Conservation (phyloP, 2,888 invertebrate species). For the Drosophila niveifrons region DNA sequence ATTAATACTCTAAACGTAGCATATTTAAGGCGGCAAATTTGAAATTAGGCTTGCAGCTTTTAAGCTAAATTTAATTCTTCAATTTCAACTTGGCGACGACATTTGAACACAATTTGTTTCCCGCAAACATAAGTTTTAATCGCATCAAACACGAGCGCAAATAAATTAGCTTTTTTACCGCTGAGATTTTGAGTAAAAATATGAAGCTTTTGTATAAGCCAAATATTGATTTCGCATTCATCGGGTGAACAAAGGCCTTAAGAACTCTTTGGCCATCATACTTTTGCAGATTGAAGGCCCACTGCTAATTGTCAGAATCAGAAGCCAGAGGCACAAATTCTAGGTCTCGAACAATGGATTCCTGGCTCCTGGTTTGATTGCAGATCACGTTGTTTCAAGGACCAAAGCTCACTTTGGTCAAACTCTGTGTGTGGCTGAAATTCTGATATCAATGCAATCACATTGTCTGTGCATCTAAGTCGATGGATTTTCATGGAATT, state of each 20-base stretch:
- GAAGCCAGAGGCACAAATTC: not conserved
- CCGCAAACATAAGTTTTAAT: not conserved
- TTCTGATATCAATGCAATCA: slow-evolving; percentile 2
- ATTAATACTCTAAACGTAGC: not conserved
- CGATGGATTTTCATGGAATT: not conserved
- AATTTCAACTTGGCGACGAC: not conserved
- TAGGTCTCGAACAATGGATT: not conserved
- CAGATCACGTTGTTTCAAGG: not conserved
- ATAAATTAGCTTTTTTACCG: too few relatives aligned
- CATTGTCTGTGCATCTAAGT: slow-evolving; percentile 11
- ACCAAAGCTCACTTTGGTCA: not conserved
- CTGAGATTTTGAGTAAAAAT: too few relatives aligned
- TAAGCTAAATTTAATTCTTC: not conserved
- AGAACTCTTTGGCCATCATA: slow-evolving; percentile 9
- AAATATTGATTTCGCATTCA: not conserved
- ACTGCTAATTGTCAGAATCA: slow-evolving; percentile 27
- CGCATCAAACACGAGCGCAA: too few relatives aligned
- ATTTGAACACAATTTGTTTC: not conserved
- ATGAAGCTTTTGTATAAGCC: too few relatives aligned
- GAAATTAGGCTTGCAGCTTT: not conserved
- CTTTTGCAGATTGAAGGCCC: slow-evolving; percentile 4
- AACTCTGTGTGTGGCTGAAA: not conserved
- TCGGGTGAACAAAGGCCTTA: not conserved
- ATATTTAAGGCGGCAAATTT: not conserved
- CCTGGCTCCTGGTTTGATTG: slow-evolving; percentile 12